These are phyloP conservation scores for Acrossocheilus wenchowensis DNA, from an alignment of 2,797 vertebrate genomes.

Conservation along the genomic window DNA sequence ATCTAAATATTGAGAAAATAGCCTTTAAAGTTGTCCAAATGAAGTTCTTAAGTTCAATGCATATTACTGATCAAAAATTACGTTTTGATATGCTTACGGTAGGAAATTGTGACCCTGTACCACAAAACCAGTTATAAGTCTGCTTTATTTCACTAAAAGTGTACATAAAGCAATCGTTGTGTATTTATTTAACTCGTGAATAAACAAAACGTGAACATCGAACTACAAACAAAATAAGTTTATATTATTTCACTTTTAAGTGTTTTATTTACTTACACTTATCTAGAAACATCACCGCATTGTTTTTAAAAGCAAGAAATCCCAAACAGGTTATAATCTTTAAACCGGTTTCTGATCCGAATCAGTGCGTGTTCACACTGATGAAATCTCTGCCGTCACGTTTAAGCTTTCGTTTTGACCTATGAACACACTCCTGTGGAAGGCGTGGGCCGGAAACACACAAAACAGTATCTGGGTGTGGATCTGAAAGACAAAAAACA, in stretches of 20 bases:
- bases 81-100: no score
- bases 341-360: neutral
- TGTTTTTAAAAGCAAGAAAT: neutral
- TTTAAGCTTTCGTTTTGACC: conserved; percentile 31
- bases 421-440: conserved; percentile 15
- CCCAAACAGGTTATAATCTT: neutral
- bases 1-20: no score
- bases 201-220: neutral
- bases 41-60: no score
- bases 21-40: no score
- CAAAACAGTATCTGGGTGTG: conserved; percentile 38
- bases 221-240: no score
- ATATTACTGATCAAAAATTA: no score
- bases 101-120: no score
- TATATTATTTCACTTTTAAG: neutral
- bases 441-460: conserved; percentile 42
- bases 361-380: conserved; percentile 31
- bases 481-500: conserved; percentile 28
- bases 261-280: neutral
- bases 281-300: neutral
- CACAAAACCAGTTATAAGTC: no score
- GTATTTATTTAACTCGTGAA: neutral
- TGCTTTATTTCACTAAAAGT: neutral
- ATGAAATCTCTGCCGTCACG: conserved; percentile 1
- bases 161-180: neutral